These are phyloP conservation scores for Plemyria rubiginata DNA, from an alignment of 2,888 invertebrate genomes.

Conservation along the genomic window DNA sequence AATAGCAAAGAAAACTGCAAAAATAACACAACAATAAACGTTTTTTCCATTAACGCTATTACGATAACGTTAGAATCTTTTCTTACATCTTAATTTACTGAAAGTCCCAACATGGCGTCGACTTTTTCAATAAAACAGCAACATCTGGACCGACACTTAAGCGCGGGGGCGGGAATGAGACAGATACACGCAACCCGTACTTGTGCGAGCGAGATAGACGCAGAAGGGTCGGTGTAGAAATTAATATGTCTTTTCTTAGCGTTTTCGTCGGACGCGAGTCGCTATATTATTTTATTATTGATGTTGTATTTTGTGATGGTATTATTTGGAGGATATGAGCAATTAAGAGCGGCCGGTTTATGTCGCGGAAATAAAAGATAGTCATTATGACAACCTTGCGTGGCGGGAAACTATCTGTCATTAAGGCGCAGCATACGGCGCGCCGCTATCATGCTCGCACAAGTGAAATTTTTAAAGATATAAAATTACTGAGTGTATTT, in stretches of 20 bases:
- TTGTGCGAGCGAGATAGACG: slow-evolving; percentile 54
- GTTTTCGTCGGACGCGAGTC: slow-evolving; percentile 60
- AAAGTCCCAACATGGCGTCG: slow-evolving; percentile 75
- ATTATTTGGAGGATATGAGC: slow-evolving; percentile 16
- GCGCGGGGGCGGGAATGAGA: slow-evolving; percentile 71
- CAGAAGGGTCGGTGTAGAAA: slow-evolving; percentile 64
- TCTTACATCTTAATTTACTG: slow-evolving; percentile 82
- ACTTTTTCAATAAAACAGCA: slow-evolving; percentile 83
- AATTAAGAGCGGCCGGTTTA: slow-evolving; percentile 8
- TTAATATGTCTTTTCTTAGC: slow-evolving; percentile 83
- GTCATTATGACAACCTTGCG: background rate
- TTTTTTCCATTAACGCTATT: slow-evolving; percentile 49
- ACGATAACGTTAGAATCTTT: slow-evolving; percentile 49
- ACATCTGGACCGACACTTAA: slow-evolving; percentile 81
- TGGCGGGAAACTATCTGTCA: too few relatives aligned
- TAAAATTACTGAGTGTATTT: too few relatives aligned
- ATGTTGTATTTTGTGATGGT: slow-evolving; percentile 48
- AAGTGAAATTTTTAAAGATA: too few relatives aligned
- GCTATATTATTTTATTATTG: slow-evolving; percentile 80
- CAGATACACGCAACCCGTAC: slow-evolving; percentile 39
- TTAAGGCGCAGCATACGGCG: too few relatives aligned
- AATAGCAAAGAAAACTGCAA: slow-evolving; percentile 23
- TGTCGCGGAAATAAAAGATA: slow-evolving; percentile 2
- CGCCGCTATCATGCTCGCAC: too few relatives aligned
- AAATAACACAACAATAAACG: slow-evolving; percentile 37